Base-by-base conservation (phyloP, 1,140 invertebrate species). In the Leptonema lineaticorne region DNA sequence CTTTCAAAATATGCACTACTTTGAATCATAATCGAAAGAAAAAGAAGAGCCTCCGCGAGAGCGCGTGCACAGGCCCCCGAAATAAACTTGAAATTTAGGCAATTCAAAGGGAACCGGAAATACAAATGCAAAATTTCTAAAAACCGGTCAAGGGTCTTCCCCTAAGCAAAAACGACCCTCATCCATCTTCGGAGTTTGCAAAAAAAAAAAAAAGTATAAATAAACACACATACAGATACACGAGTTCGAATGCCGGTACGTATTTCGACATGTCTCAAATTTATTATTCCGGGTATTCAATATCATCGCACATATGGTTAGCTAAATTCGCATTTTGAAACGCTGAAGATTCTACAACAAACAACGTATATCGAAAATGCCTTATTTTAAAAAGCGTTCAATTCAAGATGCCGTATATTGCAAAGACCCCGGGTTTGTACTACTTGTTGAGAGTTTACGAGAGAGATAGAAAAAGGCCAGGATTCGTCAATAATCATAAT, bases 91-190 rank as follows among this genome's bases (percentile, higher is more conserved):
- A 50, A 50, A 50, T 64, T 64, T 64, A 18, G 62, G 62, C 33
- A 24, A 45, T 62, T 62, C 59, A 64, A 50, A 30, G 45, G 50
- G 45, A 64, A 64, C 62, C 62, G 62, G 62, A 64, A 64, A 64
- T 64, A 64, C 62, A 41, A 64, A 64, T 64, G 62, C 41, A 48
- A 64, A 64, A 50, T 29, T 64, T 64, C 45, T 50, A 18, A 50
- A 59, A 64, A 50, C 62, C 45, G 62, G 62, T 64, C 62, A 28
- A 14, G 37, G 22, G 24, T 63, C 22, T 18, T 26, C 11, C 18
- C 18, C 33, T 33, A 16, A 14, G 26, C 16, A 33, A 62, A 14
- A 50, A 50, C 27, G n/a, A 48, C 60, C 60, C 60, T 28, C 41
- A n/a, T n/a, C n/a, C 6, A 9, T 18, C 48, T 41, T 11, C 11